Evolutionary conservation across 2,888 invertebrate species (phyloP).

Genomic region (Galeruca laticollis): DNA sequence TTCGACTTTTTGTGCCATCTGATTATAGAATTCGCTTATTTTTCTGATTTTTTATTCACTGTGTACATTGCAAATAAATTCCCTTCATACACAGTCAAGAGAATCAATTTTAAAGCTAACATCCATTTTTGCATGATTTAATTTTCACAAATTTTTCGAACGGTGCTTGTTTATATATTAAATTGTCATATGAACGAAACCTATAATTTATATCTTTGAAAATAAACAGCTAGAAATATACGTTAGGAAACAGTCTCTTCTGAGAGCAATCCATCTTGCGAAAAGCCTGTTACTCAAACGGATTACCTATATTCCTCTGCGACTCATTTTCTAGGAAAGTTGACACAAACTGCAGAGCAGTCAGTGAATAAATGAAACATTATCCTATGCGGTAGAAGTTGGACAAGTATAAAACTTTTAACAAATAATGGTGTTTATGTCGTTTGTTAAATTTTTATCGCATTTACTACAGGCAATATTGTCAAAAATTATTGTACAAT

Average conservation of each 20-base stretch:
- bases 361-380: neutral
- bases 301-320: constrained; percentile 30
- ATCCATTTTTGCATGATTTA: too few relatives aligned
- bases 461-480: neutral
- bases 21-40: too few relatives aligned
- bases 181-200: too few relatives aligned
- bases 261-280: constrained; percentile 4
- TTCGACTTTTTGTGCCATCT: too few relatives aligned
- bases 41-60: too few relatives aligned
- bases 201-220: neutral
- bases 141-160: too few relatives aligned
- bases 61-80: too few relatives aligned
- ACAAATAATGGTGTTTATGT: neutral
- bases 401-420: neutral
- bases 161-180: too few relatives aligned
- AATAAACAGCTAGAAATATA: neutral
- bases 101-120: too few relatives aligned
- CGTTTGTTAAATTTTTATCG: neutral
- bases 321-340: constrained; percentile 23
- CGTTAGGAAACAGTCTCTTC: neutral
- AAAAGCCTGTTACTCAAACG: constrained; percentile 28
- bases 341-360: constrained; percentile 10
- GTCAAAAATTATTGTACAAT: neutral
- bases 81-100: too few relatives aligned
- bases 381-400: neutral